phyloP scores from a whole-genome alignment of 1,140 invertebrate genomes.

The Gonioctena quinquepunctata region DNA sequence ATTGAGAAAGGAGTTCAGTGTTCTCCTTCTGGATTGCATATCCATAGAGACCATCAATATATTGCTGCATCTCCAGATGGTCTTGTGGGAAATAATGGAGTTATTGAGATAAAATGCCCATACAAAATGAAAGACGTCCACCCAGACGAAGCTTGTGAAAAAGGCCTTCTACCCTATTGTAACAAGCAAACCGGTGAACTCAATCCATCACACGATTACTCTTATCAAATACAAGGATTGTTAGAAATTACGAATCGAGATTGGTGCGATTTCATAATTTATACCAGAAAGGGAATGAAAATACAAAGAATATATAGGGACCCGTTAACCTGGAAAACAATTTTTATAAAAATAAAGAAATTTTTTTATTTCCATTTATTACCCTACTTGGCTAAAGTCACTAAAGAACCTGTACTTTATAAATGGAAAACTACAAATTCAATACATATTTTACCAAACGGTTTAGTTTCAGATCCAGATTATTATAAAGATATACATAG shows the following conservation, averaged over 20 bases:
- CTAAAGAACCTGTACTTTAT: too few species aligned
- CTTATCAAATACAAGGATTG: constrained; percentile 24
- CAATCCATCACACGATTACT: constrained; percentile 8
- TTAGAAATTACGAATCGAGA: constrained; percentile 1
- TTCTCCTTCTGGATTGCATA: not conserved
- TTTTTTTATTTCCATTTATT: not conserved
- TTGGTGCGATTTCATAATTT: constrained; percentile 18
- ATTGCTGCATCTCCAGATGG: constrained; percentile 3
- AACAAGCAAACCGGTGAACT: not conserved
- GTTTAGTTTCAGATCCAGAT: not conserved
- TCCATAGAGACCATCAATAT: not conserved
- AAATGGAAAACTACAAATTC: too few species aligned
- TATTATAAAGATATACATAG: not conserved
- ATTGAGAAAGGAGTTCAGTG: not conserved
- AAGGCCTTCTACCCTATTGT: not conserved
- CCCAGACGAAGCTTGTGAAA: not conserved
- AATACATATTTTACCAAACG: not conserved
- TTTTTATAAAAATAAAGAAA: not conserved
- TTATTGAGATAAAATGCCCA: constrained; percentile 9
- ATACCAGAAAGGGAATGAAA: not conserved
- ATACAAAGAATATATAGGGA: constrained; percentile 12
- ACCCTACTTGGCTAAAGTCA: too few species aligned
- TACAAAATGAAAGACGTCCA: not conserved
- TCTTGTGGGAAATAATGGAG: constrained; percentile 1
- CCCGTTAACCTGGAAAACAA: not conserved